Evolutionary conservation across 2,113 vertebrate genomes (phyloP), one percentile per base, ranked within the genome.

Genomic region (Sapajus apella): DNA sequence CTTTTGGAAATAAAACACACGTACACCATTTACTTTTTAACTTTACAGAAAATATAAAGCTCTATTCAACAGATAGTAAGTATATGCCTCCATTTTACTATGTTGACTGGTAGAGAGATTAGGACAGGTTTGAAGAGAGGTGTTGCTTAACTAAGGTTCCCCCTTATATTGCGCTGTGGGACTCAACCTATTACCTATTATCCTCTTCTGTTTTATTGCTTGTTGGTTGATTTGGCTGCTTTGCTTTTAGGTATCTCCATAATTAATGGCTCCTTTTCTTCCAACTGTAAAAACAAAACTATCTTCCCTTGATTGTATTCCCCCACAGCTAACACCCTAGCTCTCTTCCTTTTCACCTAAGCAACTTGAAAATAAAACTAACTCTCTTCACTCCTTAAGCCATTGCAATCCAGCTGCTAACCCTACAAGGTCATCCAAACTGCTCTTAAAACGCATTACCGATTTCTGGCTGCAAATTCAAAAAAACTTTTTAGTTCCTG

Each of bases 41-140:
- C 10, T 50, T 45, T 35, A 66, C n/a, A 92, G 50, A 85, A 96
- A 87, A 83, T 25, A 87, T 55, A 90, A 97, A 92, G 21, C 5
- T 45, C 25, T 61, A 8, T 23, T 68, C 27, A 92, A 90, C 30
- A 90, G 79, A 30, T 72, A 50, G 47, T 87, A 84, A 90, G 21
- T 90, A 77, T 16, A 43, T 61, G 1, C 27, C 21, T 58, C n/a
- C 47, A 20, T 81, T 16, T 18, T 35, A 79, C 25, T 32, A 32
- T 68, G 43, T 58, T 52, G 56, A 70, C 37, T 50, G 8, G 23
- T 3, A 68, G 30, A 37, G 40, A 94, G 32, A 92, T 3, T 58
- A 94, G n/a, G 18, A 52, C 8, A 91, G 86, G 13, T 91, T 61
- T 80, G 9, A 93, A 81, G 50, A 91, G 13, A 47, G 27, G 2